Percentiles rank a stretch among this genome's conserved stretches.
Evolutionary conservation across 2,113 vertebrate species (phyloP).

Genomic region (Ascaphus truei): DNA sequence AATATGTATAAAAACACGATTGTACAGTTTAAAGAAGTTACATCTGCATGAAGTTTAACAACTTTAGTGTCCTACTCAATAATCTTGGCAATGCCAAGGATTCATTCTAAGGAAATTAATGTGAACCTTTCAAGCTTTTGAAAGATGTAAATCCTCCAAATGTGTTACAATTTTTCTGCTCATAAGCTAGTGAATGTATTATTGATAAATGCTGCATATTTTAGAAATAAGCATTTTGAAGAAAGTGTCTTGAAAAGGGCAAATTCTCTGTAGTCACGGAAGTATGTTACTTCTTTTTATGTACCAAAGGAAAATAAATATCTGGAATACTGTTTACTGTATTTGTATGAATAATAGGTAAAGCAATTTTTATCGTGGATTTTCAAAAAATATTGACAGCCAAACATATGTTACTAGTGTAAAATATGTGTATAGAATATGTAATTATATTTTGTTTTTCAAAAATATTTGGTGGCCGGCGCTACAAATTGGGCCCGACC

Average conservation of each 20-base stretch:
- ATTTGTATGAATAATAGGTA: not conserved
- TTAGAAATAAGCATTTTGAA: slow-evolving; percentile 9
- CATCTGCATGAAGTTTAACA: not conserved
- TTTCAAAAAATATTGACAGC: not conserved
- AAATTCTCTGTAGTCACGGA: not conserved
- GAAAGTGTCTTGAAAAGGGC: not conserved
- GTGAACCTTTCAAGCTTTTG: slow-evolving; percentile 5
- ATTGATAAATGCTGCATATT: slow-evolving; percentile 15
- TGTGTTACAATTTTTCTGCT: slow-evolving; percentile 4
- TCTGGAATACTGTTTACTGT: not conserved
- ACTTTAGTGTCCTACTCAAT: not conserved
- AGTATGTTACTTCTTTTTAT: not conserved
- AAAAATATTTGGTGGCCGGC: too few relatives aligned
- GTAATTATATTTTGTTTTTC: too few relatives aligned
- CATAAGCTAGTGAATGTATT: slow-evolving; percentile 3
- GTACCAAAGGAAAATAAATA: not conserved
- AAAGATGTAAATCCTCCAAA: not conserved
- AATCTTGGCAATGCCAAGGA: not conserved
- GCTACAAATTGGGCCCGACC: too few relatives aligned
- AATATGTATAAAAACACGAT: too few relatives aligned
- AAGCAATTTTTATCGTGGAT: not conserved
- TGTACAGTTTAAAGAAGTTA: not conserved
- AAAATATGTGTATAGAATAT: too few relatives aligned
- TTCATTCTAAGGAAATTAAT: slow-evolving; percentile 1
- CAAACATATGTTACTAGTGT: too few relatives aligned